Percentiles rank a stretch among this genome's conserved stretches.
Conservation (phyloP, 1,140 invertebrate species). For the Steinernema feltiae region DNA sequence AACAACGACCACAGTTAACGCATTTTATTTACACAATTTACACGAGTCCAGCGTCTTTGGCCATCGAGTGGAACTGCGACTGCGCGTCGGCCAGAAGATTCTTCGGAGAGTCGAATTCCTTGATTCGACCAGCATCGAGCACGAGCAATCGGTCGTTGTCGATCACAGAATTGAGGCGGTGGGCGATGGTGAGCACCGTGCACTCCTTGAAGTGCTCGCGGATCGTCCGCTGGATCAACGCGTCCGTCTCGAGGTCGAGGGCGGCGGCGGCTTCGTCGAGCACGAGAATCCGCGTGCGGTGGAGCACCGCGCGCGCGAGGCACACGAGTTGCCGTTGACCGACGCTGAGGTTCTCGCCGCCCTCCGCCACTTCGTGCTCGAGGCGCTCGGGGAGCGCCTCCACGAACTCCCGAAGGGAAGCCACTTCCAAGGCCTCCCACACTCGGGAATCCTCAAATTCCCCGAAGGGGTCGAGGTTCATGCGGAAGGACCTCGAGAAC, state of each 20-base stretch:
- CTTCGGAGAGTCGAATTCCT: slow-evolving; percentile 74
- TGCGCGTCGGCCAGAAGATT: slow-evolving; percentile 67
- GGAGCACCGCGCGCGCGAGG: slow-evolving; percentile 61
- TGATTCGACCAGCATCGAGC: slow-evolving; percentile 70
- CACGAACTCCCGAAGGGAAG: slow-evolving; percentile 35
- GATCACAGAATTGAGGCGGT: slow-evolving; percentile 73
- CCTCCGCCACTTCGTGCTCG: slow-evolving; percentile 74
- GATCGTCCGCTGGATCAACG: slow-evolving; percentile 39
- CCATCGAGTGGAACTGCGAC: slow-evolving; percentile 70
- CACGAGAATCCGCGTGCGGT: slow-evolving; percentile 58
- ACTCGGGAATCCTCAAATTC: slow-evolving; percentile 45
- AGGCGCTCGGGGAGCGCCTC: slow-evolving; percentile 58
- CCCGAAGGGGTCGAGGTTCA: slow-evolving; percentile 58
- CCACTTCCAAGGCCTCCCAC: slow-evolving; percentile 43
- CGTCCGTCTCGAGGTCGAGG: slow-evolving; percentile 32
- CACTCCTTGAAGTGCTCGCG: slow-evolving; percentile 61
- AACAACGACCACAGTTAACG: background rate
- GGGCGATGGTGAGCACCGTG: slow-evolving; percentile 76
- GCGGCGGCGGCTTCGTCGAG: slow-evolving; percentile 61
- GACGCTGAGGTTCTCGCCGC: slow-evolving; percentile 72
- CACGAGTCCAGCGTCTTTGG: slow-evolving; percentile 59
- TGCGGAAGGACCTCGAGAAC: slow-evolving; percentile 60
- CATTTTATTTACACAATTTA: background rate
- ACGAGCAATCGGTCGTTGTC: slow-evolving; percentile 69
- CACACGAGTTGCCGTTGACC: slow-evolving; percentile 65